Evolutionary conservation across 2,888 invertebrate species (phyloP), one percentile per base, ranked within the genome.

Genomic region (Neria commutata): DNA sequence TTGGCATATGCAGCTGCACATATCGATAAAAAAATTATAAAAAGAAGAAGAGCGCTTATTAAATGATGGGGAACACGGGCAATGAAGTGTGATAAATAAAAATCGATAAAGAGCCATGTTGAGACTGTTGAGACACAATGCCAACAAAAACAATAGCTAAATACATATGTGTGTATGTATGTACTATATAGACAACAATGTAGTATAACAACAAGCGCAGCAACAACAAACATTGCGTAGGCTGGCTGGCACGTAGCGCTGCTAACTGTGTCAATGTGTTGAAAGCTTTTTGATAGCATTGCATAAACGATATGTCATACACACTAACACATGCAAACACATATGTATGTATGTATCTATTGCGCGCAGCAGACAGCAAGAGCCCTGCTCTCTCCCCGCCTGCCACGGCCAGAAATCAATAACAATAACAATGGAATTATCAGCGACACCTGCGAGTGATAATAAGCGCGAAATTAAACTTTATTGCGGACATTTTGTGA

Each of bases 71-170:
- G 37, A 37, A 37, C 6, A 37, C 37, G n/a, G n/a, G 37, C 37
- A 37, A 4, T 37, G 37, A 37, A 37, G 37, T 37, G 37, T 70
- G 69, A 70, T 73, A 72, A 68, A 53, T 58, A 62, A 40, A 61
- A 70, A 70, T 70, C 70, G 72, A 70, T 70, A 70, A 68, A 53
- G 58, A n/a, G n/a, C n/a, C n/a, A n/a, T n/a, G n/a, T n/a, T n/a
- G n/a, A n/a, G n/a, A n/a, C n/a, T n/a, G n/a, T n/a, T n/a, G n/a
- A n/a, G n/a, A n/a, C n/a, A n/a, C n/a, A n/a, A n/a, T n/a, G n/a
- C n/a, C n/a, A n/a, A n/a, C n/a, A n/a, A n/a, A n/a, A n/a, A n/a
- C n/a, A n/a, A n/a, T n/a, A n/a, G n/a, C n/a, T n/a, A n/a, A n/a
- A n/a, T n/a, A n/a, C n/a, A n/a, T 37, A 37, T 8, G 6, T 37